Evolutionary conservation across 2,113 vertebrate genomes (phyloP).

Genomic region (Pygoscelis antarcticus): DNA sequence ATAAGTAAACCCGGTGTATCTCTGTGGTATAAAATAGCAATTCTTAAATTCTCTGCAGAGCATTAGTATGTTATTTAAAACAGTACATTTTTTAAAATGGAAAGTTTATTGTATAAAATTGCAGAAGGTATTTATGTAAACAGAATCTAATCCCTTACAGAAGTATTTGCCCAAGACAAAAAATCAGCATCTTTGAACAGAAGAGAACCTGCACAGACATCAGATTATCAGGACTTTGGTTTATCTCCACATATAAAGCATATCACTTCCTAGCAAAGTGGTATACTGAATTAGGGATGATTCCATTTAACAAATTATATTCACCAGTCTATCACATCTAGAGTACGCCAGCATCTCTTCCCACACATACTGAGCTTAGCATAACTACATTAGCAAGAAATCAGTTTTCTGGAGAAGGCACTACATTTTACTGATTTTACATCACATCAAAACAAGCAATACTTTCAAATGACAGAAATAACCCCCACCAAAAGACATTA

Average conservation of each 20-base stretch:
- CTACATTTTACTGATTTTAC: neutral
- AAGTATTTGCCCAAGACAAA: neutral
- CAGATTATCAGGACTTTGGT: neutral
- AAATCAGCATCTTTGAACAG: neutral
- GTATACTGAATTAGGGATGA: conserved; percentile 6
- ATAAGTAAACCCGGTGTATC: neutral
- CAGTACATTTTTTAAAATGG: neutral
- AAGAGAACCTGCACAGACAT: neutral
- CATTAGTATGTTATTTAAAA: neutral
- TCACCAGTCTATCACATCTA: conserved; percentile 43
- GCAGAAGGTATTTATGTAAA: neutral
- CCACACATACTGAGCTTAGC: neutral
- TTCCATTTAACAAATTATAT: conserved; percentile 11
- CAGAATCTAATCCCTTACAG: neutral
- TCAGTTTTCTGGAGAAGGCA: neutral
- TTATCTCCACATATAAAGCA: neutral
- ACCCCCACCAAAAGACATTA: neutral
- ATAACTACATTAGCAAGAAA: conserved; percentile 1
- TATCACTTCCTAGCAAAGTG: neutral
- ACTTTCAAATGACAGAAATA: neutral
- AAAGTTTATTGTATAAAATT: neutral
- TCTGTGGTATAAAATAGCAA: neutral
- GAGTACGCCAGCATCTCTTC: conserved; percentile 30
- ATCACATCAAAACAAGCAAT: neutral
- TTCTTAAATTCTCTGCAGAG: neutral